phyloP scores from a whole-genome alignment of 35 echinoderm and acorn worm genomes.

The Holothuria glaberrima region DNA sequence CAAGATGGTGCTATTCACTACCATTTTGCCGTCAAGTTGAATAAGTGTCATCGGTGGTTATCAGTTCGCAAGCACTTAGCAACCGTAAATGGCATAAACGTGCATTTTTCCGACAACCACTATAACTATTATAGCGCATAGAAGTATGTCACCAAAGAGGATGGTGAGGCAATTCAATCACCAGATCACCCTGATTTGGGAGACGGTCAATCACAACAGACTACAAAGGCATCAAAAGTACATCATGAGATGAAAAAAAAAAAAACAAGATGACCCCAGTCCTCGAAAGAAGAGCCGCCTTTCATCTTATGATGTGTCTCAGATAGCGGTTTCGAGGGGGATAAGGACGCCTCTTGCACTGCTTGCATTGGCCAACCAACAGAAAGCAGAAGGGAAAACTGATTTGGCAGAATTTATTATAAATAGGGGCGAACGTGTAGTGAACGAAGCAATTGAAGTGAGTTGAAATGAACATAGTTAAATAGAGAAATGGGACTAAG shows the following conservation, averaged over 20 bases:
- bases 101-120: constrained; percentile 50
- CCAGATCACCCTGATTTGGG: constrained; percentile 26
- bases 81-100: constrained; percentile 7
- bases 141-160: constrained; percentile 50
- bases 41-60: constrained; percentile 8
- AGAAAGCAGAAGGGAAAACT: constrained; percentile 24
- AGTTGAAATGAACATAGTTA: not conserved
- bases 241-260: not conserved
- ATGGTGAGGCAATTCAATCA: not conserved
- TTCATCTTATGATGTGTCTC: constrained; percentile 1
- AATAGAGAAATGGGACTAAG: not conserved
- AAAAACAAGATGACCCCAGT: not conserved
- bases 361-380: constrained; percentile 14
- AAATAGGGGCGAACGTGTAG: not conserved
- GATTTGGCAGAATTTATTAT: constrained; percentile 8
- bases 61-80: not conserved
- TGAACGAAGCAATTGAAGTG: not conserved
- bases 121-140: constrained; percentile 54
- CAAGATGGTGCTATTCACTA: constrained; percentile 34
- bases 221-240: not conserved
- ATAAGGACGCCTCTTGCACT: not conserved
- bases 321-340: not conserved
- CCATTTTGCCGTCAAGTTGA: constrained; percentile 54
- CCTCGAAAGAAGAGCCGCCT: not conserved
- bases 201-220: not conserved